phyloP scores from a whole-genome alignment of 1,140 invertebrate genomes.

The Druon quercuslanigerum region DNA sequence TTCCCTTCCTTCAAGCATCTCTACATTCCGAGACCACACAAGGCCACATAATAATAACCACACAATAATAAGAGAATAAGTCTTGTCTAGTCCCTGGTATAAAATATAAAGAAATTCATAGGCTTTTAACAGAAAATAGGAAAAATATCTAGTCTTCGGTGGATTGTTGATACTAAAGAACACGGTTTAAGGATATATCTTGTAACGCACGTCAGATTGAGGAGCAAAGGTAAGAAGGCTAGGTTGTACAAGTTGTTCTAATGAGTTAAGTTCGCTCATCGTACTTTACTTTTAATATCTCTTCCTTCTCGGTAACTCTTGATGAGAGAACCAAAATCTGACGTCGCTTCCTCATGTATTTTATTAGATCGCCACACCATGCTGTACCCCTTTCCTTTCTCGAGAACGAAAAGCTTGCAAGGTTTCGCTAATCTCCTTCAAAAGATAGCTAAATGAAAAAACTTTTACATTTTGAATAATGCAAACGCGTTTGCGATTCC shows the following conservation, averaged over 20 bases:
- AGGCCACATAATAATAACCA: no score
- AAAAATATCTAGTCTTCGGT: background rate
- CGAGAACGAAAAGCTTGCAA: constrained; percentile 22
- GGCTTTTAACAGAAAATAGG: constrained; percentile 26
- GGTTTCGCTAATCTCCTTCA: constrained; percentile 10
- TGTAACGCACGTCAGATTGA: constrained; percentile 35
- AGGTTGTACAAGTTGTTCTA: constrained; percentile 62
- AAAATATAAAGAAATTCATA: no score
- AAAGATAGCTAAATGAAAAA: constrained; percentile 34
- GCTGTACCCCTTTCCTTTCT: constrained; percentile 1
- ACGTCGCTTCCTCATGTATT: constrained; percentile 49
- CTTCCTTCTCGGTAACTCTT: constrained; percentile 43
- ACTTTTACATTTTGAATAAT: constrained; percentile 36
- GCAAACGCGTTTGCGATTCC: constrained; percentile 22
- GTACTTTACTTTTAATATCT: constrained; percentile 65
- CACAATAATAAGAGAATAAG: no score
- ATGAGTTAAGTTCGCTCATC: constrained; percentile 65
- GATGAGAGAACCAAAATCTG: constrained; percentile 59
- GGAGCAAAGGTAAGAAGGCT: constrained; percentile 32
- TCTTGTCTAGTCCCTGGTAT: no score
- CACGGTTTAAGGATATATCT: constrained; percentile 4
- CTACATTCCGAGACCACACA: no score
- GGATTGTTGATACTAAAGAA: background rate
- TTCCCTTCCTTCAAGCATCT: no score
- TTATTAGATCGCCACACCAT: constrained; percentile 35